Base-by-base conservation (phyloP, 2,888 invertebrate genomes). In the Ophioninae sp. region DNA sequence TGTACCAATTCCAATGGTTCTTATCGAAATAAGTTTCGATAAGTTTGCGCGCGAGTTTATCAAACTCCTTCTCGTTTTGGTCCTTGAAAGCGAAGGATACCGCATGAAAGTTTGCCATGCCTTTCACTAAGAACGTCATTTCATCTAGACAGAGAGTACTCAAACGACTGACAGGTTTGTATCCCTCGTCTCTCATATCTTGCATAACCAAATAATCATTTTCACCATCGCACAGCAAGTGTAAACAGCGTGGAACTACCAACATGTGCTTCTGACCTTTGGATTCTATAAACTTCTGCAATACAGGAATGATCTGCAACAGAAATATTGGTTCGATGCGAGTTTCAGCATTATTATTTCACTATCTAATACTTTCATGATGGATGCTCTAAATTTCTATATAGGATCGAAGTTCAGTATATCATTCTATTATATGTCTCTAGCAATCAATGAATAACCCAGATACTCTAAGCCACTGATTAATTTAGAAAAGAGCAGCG, bases 101-200 rank as follows among this genome's bases (percentile, higher is more conserved):
- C 0, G 93, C 93, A 87, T 94, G 94, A 79, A 94, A 94, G 86
- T 88, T 90, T 0, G 93, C 94, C 72, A 94, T 89, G 21, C 92
- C 84, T 86, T 89, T 87, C 3, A 94, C 74, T 67, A 94, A 91
- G 13, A 89, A 80, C 6, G 87, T 87, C 20, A 92, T 89, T 72
- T 92, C 89, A 0, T 90, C 87, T 30, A 90, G 86, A 83, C 90
- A 88, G 37, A 94, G 72, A 61, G 83, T 88, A 68, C 84, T 88
- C 70, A 91, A 89, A 79, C 93, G 90, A 0, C 88, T 85, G 1
- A 91, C 87, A 6, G 90, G 87, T 21, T 86, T 85, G 85, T 90
- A 94, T 50, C 93, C 93, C 37, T 91, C 80, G 39, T 84, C 84
- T 68, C 89, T 90, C 41, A 93, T 89, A 86, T 94, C 93, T 87